These are phyloP conservation scores for Myotis daubentonii DNA, from an alignment of 2,797 vertebrate species.

Conservation along the genomic window DNA sequence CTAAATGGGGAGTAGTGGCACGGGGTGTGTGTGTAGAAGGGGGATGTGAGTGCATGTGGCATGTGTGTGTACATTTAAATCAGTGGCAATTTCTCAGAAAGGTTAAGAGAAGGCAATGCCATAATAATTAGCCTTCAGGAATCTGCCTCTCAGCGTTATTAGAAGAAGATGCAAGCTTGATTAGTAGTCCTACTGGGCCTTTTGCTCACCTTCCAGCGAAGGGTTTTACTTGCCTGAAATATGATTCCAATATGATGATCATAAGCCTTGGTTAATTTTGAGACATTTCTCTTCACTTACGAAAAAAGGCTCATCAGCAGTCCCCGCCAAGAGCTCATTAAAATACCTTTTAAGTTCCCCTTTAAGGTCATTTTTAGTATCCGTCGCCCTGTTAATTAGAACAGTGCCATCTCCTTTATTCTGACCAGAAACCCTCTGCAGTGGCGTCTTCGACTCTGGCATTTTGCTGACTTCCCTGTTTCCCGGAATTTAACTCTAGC, in stretches of 20 bases:
- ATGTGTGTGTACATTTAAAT: background rate
- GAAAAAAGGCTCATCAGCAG: slow-evolving; percentile 73
- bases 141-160: slow-evolving; percentile 62
- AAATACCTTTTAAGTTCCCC: slow-evolving; percentile 69
- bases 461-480: slow-evolving; percentile 64
- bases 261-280: slow-evolving; percentile 77
- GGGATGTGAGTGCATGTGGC: background rate
- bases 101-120: slow-evolving; percentile 39
- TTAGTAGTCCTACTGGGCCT: slow-evolving; percentile 72
- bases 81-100: slow-evolving; percentile 51
- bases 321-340: slow-evolving; percentile 74
- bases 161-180: slow-evolving; percentile 61
- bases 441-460: slow-evolving; percentile 41
- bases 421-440: slow-evolving; percentile 50
- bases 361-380: slow-evolving; percentile 78
- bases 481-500: slow-evolving; percentile 65
- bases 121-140: slow-evolving; percentile 58
- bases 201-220: slow-evolving; percentile 74
- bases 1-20: background rate
- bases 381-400: slow-evolving; percentile 69
- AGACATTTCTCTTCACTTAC: slow-evolving; percentile 75
- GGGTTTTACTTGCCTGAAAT: slow-evolving; percentile 78
- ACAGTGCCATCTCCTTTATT: slow-evolving; percentile 61
- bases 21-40: background rate
- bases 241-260: slow-evolving; percentile 75